Base-by-base conservation (phyloP, 2,113 vertebrate genomes). In the Sisor rabdophorus region DNA sequence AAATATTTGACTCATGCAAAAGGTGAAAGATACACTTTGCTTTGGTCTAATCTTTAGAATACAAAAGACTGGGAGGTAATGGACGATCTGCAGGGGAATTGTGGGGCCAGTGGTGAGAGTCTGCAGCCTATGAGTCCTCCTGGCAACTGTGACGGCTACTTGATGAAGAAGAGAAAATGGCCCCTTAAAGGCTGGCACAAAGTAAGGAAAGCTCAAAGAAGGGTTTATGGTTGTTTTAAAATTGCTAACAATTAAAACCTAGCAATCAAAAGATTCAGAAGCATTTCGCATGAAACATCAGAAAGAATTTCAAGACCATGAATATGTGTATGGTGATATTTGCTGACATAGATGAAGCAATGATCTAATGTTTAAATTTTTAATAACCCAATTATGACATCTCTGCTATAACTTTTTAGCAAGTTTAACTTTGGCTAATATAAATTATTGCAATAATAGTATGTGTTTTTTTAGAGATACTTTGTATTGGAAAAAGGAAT, bases 111-210 rank as follows among this genome's bases (percentile, higher is more conserved):
- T 65, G 81, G 84, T 0, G 88, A 92, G 52, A 83, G 87, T 0
- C 82, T 83, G 32, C 20, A 84, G 44, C 88, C 86, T 81, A 79
- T 82, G 55, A 89, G 78, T 13, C 85, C 86, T 67, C 92, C 88
- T 0, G 93, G 88, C 53, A 86, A 93, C 61, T 96, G 95, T 78
- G 94, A 97, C 84, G 96, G 95, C 0, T 95, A 93, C 84, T 84
- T 98, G 87, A 93, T 98, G 86, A 98, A 98, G 91, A 96, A 93
- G 86, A 93, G 96, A 80, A 98, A 98, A 84, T 97, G 95, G 91
- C 96, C 96, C 0, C 88, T 98, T 58, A 98, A 98, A 83, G 96
- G 96, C 76, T 98, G 96, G 96, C 96, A 98, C 89, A 98, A 95
- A 93, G 96, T 98, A 82, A 86, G 1, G 19, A 72, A 50, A 28